These are phyloP conservation scores for Amazona vittata DNA, from an alignment of 2,113 vertebrate species.

Conservation along the genomic window DNA sequence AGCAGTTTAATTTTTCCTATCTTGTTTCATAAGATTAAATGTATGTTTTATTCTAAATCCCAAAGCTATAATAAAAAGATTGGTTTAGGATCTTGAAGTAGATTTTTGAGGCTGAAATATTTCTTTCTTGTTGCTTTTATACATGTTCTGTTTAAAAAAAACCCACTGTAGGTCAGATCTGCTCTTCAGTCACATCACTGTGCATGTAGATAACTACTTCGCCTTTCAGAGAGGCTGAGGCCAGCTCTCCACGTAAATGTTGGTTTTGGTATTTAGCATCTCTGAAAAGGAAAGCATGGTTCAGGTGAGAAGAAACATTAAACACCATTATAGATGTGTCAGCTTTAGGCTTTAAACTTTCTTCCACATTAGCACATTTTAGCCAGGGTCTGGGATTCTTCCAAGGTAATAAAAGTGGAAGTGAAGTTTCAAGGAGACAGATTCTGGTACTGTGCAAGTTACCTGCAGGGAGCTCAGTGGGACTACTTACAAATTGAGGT, in stretches of 20 bases:
- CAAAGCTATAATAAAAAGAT: not conserved
- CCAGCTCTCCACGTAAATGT: not conserved
- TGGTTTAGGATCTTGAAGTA: not conserved
- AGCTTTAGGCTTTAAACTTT: not conserved
- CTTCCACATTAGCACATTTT: not conserved
- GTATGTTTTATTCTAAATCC: not conserved
- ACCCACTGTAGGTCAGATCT: not conserved
- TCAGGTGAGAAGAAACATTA: not conserved
- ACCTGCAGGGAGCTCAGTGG: not conserved
- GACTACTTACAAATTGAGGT: not conserved
- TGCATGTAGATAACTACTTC: not conserved
- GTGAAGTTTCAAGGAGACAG: not conserved
- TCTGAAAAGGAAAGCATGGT: not conserved
- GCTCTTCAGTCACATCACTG: not conserved
- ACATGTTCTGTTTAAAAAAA: not conserved
- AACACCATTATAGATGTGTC: not conserved
- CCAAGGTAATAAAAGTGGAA: not conserved
- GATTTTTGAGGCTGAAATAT: not conserved
- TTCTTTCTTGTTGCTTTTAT: not conserved
- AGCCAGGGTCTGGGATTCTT: not conserved
- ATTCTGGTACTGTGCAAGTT: not conserved
- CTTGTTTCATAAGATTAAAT: not conserved
- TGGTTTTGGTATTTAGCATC: not conserved
- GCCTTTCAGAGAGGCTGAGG: not conserved
- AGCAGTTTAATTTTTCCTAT: not conserved